These are phyloP conservation scores for Chromoteleia sp. DNA, from an alignment of 2,888 invertebrate genomes.

Conservation along the genomic window DNA sequence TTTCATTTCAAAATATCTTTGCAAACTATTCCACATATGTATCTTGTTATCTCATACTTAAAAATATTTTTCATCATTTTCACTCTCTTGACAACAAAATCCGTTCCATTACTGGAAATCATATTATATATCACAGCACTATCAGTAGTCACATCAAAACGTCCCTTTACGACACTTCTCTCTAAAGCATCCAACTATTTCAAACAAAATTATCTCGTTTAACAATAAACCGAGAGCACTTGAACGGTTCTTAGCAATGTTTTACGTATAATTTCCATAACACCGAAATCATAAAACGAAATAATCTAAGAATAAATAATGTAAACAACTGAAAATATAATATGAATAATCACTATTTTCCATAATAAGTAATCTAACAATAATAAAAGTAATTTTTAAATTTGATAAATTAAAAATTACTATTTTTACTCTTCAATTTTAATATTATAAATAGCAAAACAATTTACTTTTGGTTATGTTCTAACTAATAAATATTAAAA, in stretches of 20 bases:
- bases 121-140: neutral
- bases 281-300: neutral
- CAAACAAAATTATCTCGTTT: slow-evolving; percentile 10
- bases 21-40: too few relatives aligned
- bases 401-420: too few relatives aligned
- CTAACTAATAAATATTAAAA: too few relatives aligned
- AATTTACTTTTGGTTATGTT: too few relatives aligned
- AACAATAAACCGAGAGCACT: neutral
- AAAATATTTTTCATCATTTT: slow-evolving; percentile 7
- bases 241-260: neutral
- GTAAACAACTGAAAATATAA: too few relatives aligned
- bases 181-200: neutral
- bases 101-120: slow-evolving; percentile 2
- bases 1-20: too few relatives aligned
- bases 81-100: slow-evolving; percentile 26
- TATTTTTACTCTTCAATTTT: too few relatives aligned
- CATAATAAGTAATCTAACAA: too few relatives aligned
- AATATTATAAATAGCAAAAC: too few relatives aligned
- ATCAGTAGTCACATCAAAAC: neutral
- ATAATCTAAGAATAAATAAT: too few relatives aligned
- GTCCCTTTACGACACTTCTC: neutral
- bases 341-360: too few relatives aligned
- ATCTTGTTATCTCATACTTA: neutral
- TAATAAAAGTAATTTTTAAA: too few relatives aligned
- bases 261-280: neutral